phyloP scores from a whole-genome alignment of 2,113 vertebrate species.

The Crypturellus undulatus region DNA sequence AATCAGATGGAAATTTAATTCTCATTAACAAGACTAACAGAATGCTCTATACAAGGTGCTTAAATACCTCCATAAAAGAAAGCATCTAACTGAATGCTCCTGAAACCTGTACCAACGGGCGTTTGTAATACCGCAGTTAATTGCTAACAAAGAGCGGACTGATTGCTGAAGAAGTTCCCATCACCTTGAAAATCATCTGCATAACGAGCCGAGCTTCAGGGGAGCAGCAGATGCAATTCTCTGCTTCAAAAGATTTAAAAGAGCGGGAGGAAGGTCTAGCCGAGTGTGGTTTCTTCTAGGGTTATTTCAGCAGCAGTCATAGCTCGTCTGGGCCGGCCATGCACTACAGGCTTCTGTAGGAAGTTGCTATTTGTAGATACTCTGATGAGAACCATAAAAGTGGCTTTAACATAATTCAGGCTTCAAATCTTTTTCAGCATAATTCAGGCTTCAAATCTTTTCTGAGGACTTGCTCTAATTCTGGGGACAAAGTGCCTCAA shows the following conservation, averaged over 20 bases:
- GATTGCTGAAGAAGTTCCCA: not conserved
- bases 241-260: not conserved
- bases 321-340: not conserved
- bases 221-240: not conserved
- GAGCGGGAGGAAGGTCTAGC: not conserved
- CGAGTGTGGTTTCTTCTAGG: not conserved
- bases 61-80: not conserved
- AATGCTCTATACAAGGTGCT: not conserved
- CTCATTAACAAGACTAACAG: slow-evolving; percentile 1
- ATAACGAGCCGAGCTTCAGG: not conserved
- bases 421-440: not conserved
- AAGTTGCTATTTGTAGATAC: not conserved
- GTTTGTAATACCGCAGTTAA: not conserved
- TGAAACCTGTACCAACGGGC: not conserved
- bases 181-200: not conserved
- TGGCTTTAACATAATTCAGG: not conserved
- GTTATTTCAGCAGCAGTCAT: not conserved
- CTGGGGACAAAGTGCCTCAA: not conserved
- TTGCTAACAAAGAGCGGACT: not conserved
- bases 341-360: not conserved
- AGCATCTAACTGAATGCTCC: not conserved
- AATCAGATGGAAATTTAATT: not conserved
- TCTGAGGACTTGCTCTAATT: not conserved
- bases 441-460: not conserved
- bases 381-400: not conserved